phyloP scores from a whole-genome alignment of 2,113 vertebrate genomes.

The Symphodus melops region DNA sequence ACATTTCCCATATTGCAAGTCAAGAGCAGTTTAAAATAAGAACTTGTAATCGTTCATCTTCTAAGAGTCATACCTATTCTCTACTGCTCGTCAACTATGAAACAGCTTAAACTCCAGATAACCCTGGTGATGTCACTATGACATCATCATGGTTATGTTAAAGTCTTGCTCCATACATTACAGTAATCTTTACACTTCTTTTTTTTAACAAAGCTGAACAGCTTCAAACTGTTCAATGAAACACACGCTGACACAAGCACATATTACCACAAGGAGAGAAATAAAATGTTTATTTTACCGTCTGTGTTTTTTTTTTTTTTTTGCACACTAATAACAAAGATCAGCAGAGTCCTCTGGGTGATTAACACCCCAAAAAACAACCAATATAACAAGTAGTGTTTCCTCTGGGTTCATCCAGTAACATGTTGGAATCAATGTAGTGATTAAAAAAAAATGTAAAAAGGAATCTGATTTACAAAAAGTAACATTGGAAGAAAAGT shows the following conservation, averaged over 20 bases:
- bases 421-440: slow-evolving; percentile 71
- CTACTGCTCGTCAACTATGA: too few relatives aligned
- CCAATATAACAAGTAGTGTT: slow-evolving; percentile 66
- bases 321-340: slow-evolving; percentile 73
- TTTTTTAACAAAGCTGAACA: not conserved
- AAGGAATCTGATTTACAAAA: slow-evolving; percentile 51
- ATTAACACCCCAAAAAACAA: slow-evolving; percentile 61
- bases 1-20: slow-evolving; percentile 11
- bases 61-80: too few relatives aligned
- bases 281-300: slow-evolving; percentile 81
- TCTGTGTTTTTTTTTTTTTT: slow-evolving; percentile 53
- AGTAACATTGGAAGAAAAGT: slow-evolving; percentile 49
- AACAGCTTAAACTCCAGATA: too few relatives aligned
- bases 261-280: slow-evolving; percentile 69
- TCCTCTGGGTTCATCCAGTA: slow-evolving; percentile 57
- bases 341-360: slow-evolving; percentile 68
- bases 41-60: not conserved
- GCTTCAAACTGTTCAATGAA: not conserved
- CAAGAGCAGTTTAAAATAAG: not conserved
- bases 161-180: too few relatives aligned
- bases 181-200: not conserved
- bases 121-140: not conserved
- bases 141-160: not conserved
- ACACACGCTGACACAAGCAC: slow-evolving; percentile 21
- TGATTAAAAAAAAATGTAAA: slow-evolving; percentile 56